Percentiles rank a stretch among this genome's conserved stretches.
These are phyloP conservation scores for Crotophaga sulcirostris DNA, from an alignment of 2,113 vertebrate species.

Conservation along the genomic window DNA sequence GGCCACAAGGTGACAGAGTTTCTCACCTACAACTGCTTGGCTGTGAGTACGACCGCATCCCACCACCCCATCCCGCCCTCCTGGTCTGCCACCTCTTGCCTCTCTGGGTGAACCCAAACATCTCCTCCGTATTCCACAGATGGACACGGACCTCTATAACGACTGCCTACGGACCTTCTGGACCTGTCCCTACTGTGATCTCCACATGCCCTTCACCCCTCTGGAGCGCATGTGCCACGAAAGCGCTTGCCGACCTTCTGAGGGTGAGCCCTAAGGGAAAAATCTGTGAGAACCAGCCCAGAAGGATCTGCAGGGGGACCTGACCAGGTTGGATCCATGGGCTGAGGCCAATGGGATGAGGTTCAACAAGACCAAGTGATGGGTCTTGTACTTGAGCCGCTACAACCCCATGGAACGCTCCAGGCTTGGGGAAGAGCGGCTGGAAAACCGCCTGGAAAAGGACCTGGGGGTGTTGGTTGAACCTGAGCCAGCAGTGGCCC, in stretches of 20 bases:
- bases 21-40: conserved; percentile 91
- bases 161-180: conserved; percentile 91
- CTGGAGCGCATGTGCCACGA: conserved; percentile 88
- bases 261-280: background rate
- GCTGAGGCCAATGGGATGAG: no score
- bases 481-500: no score
- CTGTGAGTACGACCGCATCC: conserved; percentile 68
- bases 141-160: conserved; percentile 84
- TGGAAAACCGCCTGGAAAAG: no score
- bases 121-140: conserved; percentile 35
- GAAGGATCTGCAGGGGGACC: no score
- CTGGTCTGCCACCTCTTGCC: no score
- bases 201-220: conserved; percentile 89
- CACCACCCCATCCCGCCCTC: accelerated
- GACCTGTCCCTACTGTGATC: conserved; percentile 86
- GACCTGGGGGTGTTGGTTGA: no score
- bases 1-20: conserved; percentile 81
- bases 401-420: no score
- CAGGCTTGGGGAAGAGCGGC: no score
- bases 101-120: no score
- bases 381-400: no score
- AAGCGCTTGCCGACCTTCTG: conserved; percentile 68
- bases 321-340: no score
- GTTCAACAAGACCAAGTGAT: no score
- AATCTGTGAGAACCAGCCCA: background rate